Evolutionary conservation across 2,888 invertebrate species (phyloP).

Genomic region (Pristionchus japonicus): DNA sequence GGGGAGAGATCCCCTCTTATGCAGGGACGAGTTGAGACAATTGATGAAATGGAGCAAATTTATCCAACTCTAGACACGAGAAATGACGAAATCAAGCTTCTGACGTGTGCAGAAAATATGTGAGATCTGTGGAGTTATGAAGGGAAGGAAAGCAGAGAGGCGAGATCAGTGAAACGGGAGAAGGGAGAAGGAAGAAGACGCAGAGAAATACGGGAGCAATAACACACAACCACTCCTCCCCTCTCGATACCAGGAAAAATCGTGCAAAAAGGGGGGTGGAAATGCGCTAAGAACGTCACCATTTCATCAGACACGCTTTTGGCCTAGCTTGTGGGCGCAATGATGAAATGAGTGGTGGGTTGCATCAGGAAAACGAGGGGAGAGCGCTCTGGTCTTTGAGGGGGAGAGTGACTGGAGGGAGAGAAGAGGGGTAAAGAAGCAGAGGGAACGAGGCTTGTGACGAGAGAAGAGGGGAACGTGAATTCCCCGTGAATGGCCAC

Average conservation of each 20-base stretch:
- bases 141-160: background rate
- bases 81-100: background rate
- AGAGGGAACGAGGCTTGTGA: background rate
- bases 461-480: background rate
- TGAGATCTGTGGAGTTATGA: background rate
- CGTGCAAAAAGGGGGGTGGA: background rate
- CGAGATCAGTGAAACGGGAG: slow-evolving; percentile 21
- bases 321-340: background rate
- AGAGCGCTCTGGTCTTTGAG: background rate
- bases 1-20: background rate
- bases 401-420: background rate
- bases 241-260: background rate
- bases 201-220: slow-evolving; percentile 27
- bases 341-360: slow-evolving; percentile 22
- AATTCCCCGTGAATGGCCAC: slow-evolving; percentile 27
- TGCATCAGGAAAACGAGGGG: slow-evolving; percentile 1
- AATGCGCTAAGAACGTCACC: background rate
- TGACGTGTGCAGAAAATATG: background rate
- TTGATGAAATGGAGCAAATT: slow-evolving; percentile 4
- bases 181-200: background rate
- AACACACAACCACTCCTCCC: slow-evolving; percentile 20
- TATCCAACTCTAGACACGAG: no score
- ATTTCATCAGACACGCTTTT: background rate
- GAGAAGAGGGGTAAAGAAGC: background rate
- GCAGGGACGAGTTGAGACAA: background rate